A percentile compares a stretch with the other conserved stretches of the same genome.
These are phyloP conservation scores for Chaunax sp. DNA, from an alignment of 2,797 vertebrate genomes.

Conservation along the genomic window DNA sequence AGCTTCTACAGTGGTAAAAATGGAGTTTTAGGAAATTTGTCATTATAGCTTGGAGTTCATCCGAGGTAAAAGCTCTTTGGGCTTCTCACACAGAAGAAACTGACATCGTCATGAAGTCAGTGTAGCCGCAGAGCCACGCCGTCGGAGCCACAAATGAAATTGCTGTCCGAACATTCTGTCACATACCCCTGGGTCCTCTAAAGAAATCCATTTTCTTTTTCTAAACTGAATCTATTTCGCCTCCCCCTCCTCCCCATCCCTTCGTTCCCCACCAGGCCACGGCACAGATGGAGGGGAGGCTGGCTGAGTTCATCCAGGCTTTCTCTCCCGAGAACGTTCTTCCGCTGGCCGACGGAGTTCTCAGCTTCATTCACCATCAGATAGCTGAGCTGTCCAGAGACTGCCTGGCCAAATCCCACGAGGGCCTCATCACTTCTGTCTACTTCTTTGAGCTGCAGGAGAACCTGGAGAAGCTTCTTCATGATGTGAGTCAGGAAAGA, in stretches of 20 bases:
- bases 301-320: constrained; percentile 87
- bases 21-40: constrained; percentile 37
- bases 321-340: constrained; percentile 89
- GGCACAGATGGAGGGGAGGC: constrained; percentile 91
- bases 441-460: constrained; percentile 96
- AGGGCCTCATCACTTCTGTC: constrained; percentile 91
- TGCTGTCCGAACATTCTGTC: constrained; percentile 16
- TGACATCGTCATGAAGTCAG: background rate
- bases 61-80: constrained; percentile 32
- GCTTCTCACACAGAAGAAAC: constrained; percentile 18
- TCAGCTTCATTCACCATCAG: constrained; percentile 97
- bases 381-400: constrained; percentile 92
- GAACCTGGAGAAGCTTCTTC: constrained; percentile 92
- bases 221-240: background rate
- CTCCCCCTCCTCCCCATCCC: background rate
- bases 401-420: constrained; percentile 90
- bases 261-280: constrained; percentile 83
- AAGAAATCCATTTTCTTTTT: constrained; percentile 10
- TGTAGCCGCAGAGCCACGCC: constrained; percentile 11
- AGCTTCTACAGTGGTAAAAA: constrained; percentile 43
- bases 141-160: constrained; percentile 9
- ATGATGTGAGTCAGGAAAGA: constrained; percentile 84
- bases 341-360: constrained; percentile 89
- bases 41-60: constrained; percentile 37
- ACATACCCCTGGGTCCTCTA: background rate